Evolutionary conservation across 2,113 vertebrate genomes (phyloP), one percentile per base, ranked within the genome.

Genomic region (Otocyon megalotis): DNA sequence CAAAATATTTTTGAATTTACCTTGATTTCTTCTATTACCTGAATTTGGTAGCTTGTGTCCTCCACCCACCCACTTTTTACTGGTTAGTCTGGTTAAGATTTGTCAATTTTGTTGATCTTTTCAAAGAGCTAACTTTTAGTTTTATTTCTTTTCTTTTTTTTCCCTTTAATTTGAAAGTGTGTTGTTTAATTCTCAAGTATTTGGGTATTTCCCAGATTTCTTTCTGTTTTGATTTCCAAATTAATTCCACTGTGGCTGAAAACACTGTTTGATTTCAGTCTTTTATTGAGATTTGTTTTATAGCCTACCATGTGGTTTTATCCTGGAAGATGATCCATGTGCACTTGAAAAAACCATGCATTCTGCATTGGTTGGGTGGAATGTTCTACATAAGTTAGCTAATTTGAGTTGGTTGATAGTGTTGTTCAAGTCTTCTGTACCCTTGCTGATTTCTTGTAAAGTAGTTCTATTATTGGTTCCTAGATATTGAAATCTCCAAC

Each of bases 71-170:
- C 37, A 43, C 71, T 74, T 74, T 43, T 74, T 65, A 43, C 48
- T 79, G 6, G 1, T 65, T 90, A 67, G 32, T 93, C 6, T 76
- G 67, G 22, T 62, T 54, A 92, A 53, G 3, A 65, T 80, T 54
- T 93, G n/a, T 37, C 30, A 94, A 50, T 28, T 77, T 89, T 96
- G 8, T 77, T 82, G 4, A 35, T 54, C 17, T 90, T 94, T 86
- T 53, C 37, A 48, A 79, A 88, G 37, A 65, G 37, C 13, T 37
- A 74, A 48, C 14, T 91, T 85, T 72, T 87, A 56, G 32, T 81
- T 90, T 72, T 13, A 53, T 35, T 76, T 30, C 13, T 24, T 19
- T n/a, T 74, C 69, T 74, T 76, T 32, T 65, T 32, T 53, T 65
- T 20, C 43, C 43, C 7, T 43, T 79, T 28, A 92, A 63, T 14